Conservation (phyloP, 2,113 vertebrate species). For the Archocentrus centrarchus region DNA sequence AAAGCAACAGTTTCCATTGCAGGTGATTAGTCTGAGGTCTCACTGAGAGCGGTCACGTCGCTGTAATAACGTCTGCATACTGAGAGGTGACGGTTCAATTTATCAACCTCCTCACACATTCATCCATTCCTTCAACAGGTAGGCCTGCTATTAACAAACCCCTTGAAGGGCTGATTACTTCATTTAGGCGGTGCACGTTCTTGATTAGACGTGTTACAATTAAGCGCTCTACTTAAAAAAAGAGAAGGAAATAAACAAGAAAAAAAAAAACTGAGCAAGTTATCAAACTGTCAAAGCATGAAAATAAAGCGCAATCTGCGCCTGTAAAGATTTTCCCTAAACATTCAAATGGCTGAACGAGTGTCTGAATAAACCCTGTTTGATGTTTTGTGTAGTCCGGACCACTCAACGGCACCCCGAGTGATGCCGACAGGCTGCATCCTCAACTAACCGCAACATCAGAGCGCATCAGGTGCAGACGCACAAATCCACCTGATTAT, state of each 20-base stretch:
- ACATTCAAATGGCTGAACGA: conserved; percentile 10
- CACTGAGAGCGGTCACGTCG: conserved; percentile 67
- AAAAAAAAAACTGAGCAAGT: conserved; percentile 62
- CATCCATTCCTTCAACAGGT: conserved; percentile 72
- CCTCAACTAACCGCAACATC: conserved; percentile 61
- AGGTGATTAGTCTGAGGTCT: conserved; percentile 74
- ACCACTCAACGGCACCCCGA: conserved; percentile 27
- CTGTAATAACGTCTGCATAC: conserved; percentile 78
- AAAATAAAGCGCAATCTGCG: not conserved
- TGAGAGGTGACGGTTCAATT: conserved; percentile 75
- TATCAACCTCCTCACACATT: conserved; percentile 57
- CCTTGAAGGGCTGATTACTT: conserved; percentile 54
- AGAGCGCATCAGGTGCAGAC: conserved; percentile 78
- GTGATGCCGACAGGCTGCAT: conserved; percentile 64
- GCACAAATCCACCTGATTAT: conserved; percentile 42
- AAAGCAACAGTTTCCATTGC: conserved; percentile 70
- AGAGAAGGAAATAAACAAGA: not conserved
- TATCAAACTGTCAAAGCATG: conserved; percentile 51
- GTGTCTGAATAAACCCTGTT: not conserved
- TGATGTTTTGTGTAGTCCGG: conserved; percentile 23
- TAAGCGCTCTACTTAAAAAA: conserved; percentile 13
- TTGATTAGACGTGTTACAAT: conserved; percentile 55
- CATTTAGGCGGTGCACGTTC: conserved; percentile 59
- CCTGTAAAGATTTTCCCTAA: not conserved
- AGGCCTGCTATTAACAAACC: conserved; percentile 45